Conservation (phyloP, 2,113 vertebrate species). For the Spilogale gracilis region DNA sequence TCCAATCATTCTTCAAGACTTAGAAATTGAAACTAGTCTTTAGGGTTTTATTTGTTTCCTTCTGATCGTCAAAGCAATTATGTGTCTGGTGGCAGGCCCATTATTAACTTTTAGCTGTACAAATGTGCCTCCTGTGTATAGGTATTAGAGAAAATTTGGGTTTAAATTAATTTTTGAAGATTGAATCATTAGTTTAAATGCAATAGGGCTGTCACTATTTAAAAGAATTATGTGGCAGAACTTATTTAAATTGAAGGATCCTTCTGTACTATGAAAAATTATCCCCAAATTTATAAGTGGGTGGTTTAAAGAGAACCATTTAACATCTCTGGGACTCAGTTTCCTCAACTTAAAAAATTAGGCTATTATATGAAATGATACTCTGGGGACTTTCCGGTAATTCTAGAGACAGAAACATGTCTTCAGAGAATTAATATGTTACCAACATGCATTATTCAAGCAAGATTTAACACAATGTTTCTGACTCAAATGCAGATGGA, state of each 20-base stretch:
- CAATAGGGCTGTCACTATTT: slow-evolving; percentile 34
- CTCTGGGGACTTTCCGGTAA: not conserved
- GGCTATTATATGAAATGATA: not conserved
- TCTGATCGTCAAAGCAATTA: slow-evolving; percentile 37
- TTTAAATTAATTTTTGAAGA: slow-evolving; percentile 59
- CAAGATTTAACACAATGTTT: not conserved
- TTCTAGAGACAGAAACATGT: not conserved
- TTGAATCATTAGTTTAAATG: slow-evolving; percentile 65
- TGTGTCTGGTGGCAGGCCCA: slow-evolving; percentile 4
- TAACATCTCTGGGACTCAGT: not conserved
- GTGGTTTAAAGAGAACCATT: slow-evolving; percentile 21
- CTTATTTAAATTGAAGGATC: not conserved
- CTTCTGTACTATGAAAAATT: slow-evolving; percentile 53
- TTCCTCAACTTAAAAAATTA: slow-evolving; percentile 45
- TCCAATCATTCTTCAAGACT: slow-evolving; percentile 13
- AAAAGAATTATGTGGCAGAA: not conserved
- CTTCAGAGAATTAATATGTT: slow-evolving; percentile 25
- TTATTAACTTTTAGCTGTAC: slow-evolving; percentile 32
- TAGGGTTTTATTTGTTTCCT: slow-evolving; percentile 40
- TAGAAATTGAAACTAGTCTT: slow-evolving; percentile 33
- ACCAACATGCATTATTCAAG: not conserved
- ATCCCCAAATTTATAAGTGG: not conserved
- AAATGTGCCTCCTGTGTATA: not conserved
- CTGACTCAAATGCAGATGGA: slow-evolving; percentile 91
- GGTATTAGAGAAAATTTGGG: slow-evolving; percentile 46